A percentile compares a stretch with the other conserved stretches of the same genome.
Evolutionary conservation across 2,888 invertebrate genomes (phyloP).

Genomic region (Sialis lutaria): DNA sequence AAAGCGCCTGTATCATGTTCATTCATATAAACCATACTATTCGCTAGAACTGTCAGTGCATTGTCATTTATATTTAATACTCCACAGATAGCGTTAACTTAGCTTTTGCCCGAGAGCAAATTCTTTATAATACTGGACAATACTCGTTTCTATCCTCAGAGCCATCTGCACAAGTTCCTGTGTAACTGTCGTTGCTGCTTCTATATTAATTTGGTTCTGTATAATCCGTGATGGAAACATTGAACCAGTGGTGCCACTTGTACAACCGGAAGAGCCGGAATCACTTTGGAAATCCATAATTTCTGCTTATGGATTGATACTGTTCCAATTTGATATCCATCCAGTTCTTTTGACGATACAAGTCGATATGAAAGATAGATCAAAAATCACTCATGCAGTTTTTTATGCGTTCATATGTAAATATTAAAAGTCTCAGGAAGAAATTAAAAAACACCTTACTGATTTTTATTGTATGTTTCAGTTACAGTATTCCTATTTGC

Average conservation of each 20-base stretch:
- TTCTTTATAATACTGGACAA: too few species aligned
- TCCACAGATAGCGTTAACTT: too few species aligned
- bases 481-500: conserved; percentile 45
- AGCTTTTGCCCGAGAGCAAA: too few species aligned
- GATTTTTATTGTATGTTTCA: conserved; percentile 13
- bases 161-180: conserved; percentile 44
- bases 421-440: conserved; percentile 11
- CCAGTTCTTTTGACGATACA: conserved; percentile 77
- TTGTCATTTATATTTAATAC: too few species aligned
- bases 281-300: conserved; percentile 34
- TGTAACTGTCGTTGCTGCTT: conserved; percentile 42
- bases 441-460: neutral
- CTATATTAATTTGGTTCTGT: conserved; percentile 46
- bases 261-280: conserved; percentile 17
- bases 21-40: too few species aligned
- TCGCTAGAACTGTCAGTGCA: too few species aligned
- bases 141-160: conserved; percentile 23
- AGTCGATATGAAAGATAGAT: conserved; percentile 74
- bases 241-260: conserved; percentile 23
- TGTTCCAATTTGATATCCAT: conserved; percentile 67
- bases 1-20: too few species aligned
- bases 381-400: conserved; percentile 54
- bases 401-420: conserved; percentile 49
- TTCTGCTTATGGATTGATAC: conserved; percentile 45
- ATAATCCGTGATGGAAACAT: conserved; percentile 29